A percentile compares a stretch with the other conserved stretches of the same genome.
phyloP scores from a whole-genome alignment of 2,888 invertebrate species.

The Bedellia somnulentella region DNA sequence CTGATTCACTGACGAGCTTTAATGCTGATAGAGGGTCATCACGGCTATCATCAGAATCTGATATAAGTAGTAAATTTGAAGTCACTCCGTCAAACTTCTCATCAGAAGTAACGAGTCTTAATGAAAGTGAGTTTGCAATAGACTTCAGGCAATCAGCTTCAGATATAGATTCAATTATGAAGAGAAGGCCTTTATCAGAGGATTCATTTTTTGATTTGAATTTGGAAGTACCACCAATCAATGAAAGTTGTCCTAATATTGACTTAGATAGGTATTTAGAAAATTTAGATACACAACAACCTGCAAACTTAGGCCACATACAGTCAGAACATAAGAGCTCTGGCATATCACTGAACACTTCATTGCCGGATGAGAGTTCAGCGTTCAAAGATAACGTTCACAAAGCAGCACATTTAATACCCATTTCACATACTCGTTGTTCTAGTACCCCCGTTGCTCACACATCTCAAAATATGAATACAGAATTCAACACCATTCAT shows the following conservation, averaged over 20 bases:
- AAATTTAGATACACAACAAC: constrained; percentile 58
- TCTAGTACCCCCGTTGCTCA: constrained; percentile 37
- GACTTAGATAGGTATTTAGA: constrained; percentile 71
- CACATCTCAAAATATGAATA: constrained; percentile 16
- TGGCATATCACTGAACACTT: constrained; percentile 24
- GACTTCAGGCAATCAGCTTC: constrained; percentile 52
- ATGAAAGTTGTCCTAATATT: constrained; percentile 53
- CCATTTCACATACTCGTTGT: constrained; percentile 23
- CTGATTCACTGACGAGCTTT: constrained; percentile 44
- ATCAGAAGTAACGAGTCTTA: constrained; percentile 41
- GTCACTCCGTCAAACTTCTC: constrained; percentile 37
- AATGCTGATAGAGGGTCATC: constrained; percentile 50
- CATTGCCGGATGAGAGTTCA: constrained; percentile 11
- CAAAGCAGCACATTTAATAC: constrained; percentile 17
- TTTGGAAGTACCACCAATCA: constrained; percentile 57
- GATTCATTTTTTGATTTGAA: constrained; percentile 72
- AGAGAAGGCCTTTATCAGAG: constrained; percentile 74
- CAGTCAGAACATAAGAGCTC: constrained; percentile 12
- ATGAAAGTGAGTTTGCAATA: constrained; percentile 47
- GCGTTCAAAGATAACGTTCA: constrained; percentile 23
- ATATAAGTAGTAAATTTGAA: constrained; percentile 53
- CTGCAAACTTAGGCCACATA: constrained; percentile 14
- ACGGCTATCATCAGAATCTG: constrained; percentile 46
- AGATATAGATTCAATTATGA: constrained; percentile 64
- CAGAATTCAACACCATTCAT: constrained; percentile 18